A percentile compares a stretch with the other conserved stretches of the same genome.
Evolutionary conservation across 1,140 invertebrate species (phyloP).

Genomic region (Aphis craccivora): DNA sequence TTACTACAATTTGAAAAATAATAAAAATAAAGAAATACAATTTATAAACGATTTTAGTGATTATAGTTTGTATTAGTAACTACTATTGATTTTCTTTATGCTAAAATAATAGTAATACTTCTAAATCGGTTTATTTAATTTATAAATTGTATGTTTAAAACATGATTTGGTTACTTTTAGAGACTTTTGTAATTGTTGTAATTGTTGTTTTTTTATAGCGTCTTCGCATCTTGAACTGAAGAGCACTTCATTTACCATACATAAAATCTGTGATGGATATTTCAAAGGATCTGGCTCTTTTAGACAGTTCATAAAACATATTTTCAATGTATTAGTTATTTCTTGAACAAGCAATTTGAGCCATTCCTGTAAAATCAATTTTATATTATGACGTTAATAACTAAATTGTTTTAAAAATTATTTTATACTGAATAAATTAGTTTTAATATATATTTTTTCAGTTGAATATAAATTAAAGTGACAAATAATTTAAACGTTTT

Average conservation of each 20-base stretch:
- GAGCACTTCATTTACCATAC: constrained; percentile 73
- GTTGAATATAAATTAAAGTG: not conserved
- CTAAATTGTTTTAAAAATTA: not conserved
- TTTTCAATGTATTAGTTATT: constrained; percentile 81
- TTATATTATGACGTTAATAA: not conserved
- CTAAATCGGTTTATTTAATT: not conserved
- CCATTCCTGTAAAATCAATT: constrained; percentile 68
- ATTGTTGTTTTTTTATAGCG: constrained; percentile 73
- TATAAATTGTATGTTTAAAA: not conserved
- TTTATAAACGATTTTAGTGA: not conserved
- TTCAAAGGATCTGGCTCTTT: constrained; percentile 75
- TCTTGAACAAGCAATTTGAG: constrained; percentile 79
- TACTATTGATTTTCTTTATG: not conserved
- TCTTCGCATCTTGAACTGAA: constrained; percentile 86
- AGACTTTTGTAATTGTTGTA: constrained; percentile 67
- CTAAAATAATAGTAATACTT: not conserved
- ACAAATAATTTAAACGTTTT: not conserved
- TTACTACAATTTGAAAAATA: not conserved
- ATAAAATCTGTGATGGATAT: constrained; percentile 88
- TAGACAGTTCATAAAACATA: constrained; percentile 75
- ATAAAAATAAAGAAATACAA: not conserved
- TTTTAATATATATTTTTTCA: not conserved
- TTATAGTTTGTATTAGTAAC: not conserved
- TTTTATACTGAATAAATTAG: not conserved
- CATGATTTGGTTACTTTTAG: constrained; percentile 62